A percentile compares a stretch with the other conserved stretches of the same genome.
phyloP scores from a whole-genome alignment of 92 coral and sea anemone genomes.

The Virgularia gustaviana region DNA sequence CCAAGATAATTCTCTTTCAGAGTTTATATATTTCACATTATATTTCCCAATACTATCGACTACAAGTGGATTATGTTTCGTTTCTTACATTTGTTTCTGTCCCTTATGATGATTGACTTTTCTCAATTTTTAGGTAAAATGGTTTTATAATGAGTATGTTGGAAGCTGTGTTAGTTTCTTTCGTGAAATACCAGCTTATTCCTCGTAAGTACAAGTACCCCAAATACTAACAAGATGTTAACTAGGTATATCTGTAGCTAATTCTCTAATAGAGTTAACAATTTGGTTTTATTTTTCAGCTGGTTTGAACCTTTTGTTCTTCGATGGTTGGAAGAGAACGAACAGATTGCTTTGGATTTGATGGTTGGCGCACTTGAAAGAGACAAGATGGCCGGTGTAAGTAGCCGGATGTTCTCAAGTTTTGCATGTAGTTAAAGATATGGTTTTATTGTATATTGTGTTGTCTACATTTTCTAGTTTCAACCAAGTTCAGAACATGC shows the following conservation, averaged over 20 bases:
- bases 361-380: constrained; percentile 93
- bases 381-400: constrained; percentile 82
- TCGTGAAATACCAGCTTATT: constrained; percentile 76
- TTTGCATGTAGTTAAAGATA: neutral
- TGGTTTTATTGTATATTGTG: too few relatives aligned
- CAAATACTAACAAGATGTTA: neutral
- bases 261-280: neutral
- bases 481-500: constrained; percentile 83
- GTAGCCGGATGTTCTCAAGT: constrained; percentile 7
- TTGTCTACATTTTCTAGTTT: constrained; percentile 55
- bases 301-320: constrained; percentile 97
- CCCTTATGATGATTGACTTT: neutral
- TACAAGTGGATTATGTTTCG: too few relatives aligned
- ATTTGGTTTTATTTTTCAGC: constrained; percentile 39
- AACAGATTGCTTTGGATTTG: constrained; percentile 83
- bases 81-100: neutral
- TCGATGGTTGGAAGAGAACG: constrained; percentile 96
- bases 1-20: too few relatives aligned
- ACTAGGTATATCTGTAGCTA: neutral
- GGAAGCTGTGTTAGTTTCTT: constrained; percentile 56
- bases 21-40: too few relatives aligned
- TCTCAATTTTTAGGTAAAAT: constrained; percentile 64
- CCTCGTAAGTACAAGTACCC: constrained; percentile 64
- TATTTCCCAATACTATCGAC: too few relatives aligned
- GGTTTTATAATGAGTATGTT: constrained; percentile 93